Conservation (phyloP, 2,113 vertebrate genomes). For the Ctenomys sociabilis region DNA sequence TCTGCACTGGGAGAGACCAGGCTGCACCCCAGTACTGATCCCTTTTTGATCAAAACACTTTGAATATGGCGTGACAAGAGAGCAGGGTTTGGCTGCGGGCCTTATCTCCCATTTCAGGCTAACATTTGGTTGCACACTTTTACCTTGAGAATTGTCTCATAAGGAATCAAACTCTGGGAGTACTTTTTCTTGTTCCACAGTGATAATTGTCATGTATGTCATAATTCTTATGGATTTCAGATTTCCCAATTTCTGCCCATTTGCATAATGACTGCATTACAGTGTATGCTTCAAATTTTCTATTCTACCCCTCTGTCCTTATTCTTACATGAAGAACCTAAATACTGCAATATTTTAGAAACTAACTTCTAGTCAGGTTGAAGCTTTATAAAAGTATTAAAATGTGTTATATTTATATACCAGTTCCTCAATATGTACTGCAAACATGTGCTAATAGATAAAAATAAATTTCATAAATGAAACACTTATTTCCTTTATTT, state of each 20-base stretch:
- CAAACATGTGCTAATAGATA: background rate
- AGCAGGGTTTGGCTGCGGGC: background rate
- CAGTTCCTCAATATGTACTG: background rate
- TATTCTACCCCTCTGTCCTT: background rate
- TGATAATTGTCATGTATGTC: background rate
- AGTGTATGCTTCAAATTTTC: background rate
- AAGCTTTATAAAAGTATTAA: background rate
- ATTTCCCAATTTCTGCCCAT: background rate
- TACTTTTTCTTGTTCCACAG: background rate
- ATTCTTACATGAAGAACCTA: background rate
- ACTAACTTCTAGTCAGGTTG: background rate
- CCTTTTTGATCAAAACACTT: background rate
- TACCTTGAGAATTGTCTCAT: background rate
- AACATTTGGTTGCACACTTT: background rate
- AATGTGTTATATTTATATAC: background rate
- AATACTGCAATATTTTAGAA: background rate
- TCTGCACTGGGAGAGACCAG: no score
- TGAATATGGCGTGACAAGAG: background rate
- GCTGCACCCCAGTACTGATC: no score
- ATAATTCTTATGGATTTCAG: background rate
- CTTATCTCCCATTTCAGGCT: background rate
- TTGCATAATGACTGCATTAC: background rate
- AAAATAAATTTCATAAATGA: background rate
- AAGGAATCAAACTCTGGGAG: background rate
- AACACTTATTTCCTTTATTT: background rate